Base-by-base conservation (phyloP, 2,888 invertebrate genomes). In the Didymodactylos carnosus region DNA sequence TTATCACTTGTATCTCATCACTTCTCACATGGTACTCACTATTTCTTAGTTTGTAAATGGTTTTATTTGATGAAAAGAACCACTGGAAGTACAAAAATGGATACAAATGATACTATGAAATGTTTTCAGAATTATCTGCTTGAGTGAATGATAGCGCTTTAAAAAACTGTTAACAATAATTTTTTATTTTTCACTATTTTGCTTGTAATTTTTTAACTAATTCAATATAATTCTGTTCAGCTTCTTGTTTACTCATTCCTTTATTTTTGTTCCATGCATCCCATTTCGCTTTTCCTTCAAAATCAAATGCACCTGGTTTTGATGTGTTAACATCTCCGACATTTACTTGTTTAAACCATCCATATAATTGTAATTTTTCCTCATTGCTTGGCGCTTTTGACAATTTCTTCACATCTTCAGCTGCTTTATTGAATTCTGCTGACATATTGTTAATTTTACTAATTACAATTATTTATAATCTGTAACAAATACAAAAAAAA, bases 271-370 rank as follows among this genome's bases (percentile, higher is more conserved):
- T 84, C 95, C 95, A 97, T 7, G 91, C 88, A 81, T 91, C 91
- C 91, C 94, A 95, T 83, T 97, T 97, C 6, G 93, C 92, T 85
- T 93, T 94, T 78, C 91, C 94, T 84, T 92, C 93, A 79, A 94
- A 86, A 84, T 95, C 94, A n/a, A 62, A 35, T 86, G 94, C 87
- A 40, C 94, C 94, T 19, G 95, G 94, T 78, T 90, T 89, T 76
- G 92, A 87, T 78, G 89, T 91, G 81, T 89, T 89, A 77, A 88
- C 87, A 81, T 93, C 91, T 3, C 93, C 93, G 76, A 89, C 84
- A 73, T 87, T 88, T 1, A 88, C 90, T 83, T 93, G 62, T 82
- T 94, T 93, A 86, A 87, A 94, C 19, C 92, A 86, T 5, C 88
- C 89, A 83, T 94, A 94, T 16, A 93, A 83, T 76, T 90, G 88